phyloP scores from a whole-genome alignment of 2,888 invertebrate genomes.

The Carterocephalus palaemon region DNA sequence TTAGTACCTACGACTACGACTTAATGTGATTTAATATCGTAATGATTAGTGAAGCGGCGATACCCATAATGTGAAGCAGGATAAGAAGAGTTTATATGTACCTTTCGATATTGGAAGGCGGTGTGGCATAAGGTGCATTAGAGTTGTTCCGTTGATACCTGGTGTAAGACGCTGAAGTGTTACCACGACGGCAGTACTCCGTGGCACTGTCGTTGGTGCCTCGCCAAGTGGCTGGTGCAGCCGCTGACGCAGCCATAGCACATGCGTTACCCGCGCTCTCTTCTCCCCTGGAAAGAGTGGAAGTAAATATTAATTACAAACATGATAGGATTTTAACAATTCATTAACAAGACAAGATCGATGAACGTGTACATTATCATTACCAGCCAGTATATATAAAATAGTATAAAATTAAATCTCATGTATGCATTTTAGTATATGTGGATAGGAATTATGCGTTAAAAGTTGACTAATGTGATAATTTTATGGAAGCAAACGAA shows the following conservation, averaged over 20 bases:
- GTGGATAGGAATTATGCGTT: too few species aligned
- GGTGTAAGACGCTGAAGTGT: slow-evolving; percentile 75
- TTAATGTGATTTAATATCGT: too few species aligned
- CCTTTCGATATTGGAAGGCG: slow-evolving; percentile 71
- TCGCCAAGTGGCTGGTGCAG: slow-evolving; percentile 71
- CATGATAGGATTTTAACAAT: too few species aligned
- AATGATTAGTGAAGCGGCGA: slow-evolving; percentile 9
- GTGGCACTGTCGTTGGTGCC: slow-evolving; percentile 75
- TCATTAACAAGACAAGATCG: too few species aligned
- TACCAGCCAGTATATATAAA: too few species aligned
- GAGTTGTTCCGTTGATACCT: slow-evolving; percentile 79
- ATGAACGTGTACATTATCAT: too few species aligned
- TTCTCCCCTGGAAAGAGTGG: slow-evolving; percentile 56
- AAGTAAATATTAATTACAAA: slow-evolving; percentile 21
- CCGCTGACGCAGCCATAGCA: slow-evolving; percentile 68
- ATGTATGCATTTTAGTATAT: too few species aligned
- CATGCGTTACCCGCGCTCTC: slow-evolving; percentile 67
- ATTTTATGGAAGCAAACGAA: too few species aligned
- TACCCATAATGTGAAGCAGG: not conserved
- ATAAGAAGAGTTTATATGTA: slow-evolving; percentile 36
- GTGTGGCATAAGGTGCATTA: slow-evolving; percentile 66
- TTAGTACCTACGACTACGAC: too few species aligned
- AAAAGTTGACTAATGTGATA: too few species aligned
- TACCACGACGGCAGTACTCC: slow-evolving; percentile 71
- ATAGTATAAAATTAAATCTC: too few species aligned